Percentiles rank a stretch among this genome's conserved stretches.
phyloP scores from a whole-genome alignment of 2,888 invertebrate species.

The Spodoptera exigua region DNA sequence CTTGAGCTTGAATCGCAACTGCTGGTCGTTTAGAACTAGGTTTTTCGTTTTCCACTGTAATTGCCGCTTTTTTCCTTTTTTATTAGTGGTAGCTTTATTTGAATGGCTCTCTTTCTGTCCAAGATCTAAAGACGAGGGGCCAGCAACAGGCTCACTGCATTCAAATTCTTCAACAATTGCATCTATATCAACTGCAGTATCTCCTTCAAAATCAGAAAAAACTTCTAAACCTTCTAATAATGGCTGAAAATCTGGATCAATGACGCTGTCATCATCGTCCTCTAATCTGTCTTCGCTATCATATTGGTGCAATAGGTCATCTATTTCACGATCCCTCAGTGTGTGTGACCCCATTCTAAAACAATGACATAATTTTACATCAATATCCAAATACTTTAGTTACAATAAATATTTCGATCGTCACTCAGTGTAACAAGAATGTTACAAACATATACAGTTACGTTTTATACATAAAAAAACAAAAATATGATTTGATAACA shows the following conservation, averaged over 20 bases:
- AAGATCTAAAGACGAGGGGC: conserved; percentile 8
- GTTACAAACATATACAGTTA: too few relatives aligned
- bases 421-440: too few relatives aligned
- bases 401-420: too few relatives aligned
- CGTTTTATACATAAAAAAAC: too few relatives aligned
- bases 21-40: too few relatives aligned
- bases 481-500: too few relatives aligned
- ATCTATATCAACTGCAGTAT: conserved; percentile 19
- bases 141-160: conserved; percentile 26
- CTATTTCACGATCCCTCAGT: not conserved
- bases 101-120: not conserved
- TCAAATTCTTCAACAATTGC: conserved; percentile 19
- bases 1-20: too few relatives aligned
- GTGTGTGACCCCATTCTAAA: too few relatives aligned
- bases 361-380: too few relatives aligned
- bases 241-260: conserved; percentile 23
- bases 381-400: too few relatives aligned
- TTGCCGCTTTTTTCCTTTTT: too few relatives aligned
- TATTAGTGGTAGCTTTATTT: not conserved
- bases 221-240: not conserved
- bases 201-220: conserved; percentile 13
- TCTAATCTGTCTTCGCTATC: conserved; percentile 13
- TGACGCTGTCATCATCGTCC: conserved; percentile 12
- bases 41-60: too few relatives aligned
- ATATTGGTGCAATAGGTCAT: not conserved